Evolutionary conservation across 2,113 vertebrate species (phyloP).

Genomic region (Apodemus sylvaticus): DNA sequence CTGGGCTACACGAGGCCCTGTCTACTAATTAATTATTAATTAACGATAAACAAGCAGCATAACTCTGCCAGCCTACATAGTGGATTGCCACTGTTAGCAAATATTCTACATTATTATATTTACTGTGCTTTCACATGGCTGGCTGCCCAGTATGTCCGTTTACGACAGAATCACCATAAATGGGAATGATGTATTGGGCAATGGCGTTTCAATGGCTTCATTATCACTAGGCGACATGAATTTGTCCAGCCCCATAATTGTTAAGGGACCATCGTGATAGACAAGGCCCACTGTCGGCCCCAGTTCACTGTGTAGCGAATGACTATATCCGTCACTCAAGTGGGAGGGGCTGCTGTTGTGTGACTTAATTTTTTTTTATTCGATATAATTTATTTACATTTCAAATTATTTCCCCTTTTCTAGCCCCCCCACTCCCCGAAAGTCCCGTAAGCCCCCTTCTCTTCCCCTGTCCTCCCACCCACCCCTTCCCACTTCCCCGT

Average conservation of each 20-base stretch:
- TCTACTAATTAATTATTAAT: not conserved
- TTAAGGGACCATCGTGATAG: not conserved
- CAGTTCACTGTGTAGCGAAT: no score
- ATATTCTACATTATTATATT: no score
- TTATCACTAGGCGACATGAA: not conserved
- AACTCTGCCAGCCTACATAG: not conserved
- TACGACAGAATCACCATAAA: not conserved
- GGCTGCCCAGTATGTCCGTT: not conserved
- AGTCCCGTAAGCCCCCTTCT: no score
- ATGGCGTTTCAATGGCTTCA: not conserved
- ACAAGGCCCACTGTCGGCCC: not conserved
- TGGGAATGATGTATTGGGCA: not conserved
- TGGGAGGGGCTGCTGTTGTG: not conserved
- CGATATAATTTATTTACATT: no score
- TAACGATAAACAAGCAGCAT: not conserved
- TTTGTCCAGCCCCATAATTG: not conserved
- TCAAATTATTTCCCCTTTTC: no score
- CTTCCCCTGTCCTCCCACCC: no score
- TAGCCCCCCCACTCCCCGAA: no score
- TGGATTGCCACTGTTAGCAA: not conserved
- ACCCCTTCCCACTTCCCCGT: no score
- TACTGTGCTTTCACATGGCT: no score
- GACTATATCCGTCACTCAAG: not conserved
- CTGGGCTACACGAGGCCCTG: not conserved
- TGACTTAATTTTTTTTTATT: not conserved